Conservation (phyloP, 2,113 vertebrate species). For the Chaenogobius annularis region DNA sequence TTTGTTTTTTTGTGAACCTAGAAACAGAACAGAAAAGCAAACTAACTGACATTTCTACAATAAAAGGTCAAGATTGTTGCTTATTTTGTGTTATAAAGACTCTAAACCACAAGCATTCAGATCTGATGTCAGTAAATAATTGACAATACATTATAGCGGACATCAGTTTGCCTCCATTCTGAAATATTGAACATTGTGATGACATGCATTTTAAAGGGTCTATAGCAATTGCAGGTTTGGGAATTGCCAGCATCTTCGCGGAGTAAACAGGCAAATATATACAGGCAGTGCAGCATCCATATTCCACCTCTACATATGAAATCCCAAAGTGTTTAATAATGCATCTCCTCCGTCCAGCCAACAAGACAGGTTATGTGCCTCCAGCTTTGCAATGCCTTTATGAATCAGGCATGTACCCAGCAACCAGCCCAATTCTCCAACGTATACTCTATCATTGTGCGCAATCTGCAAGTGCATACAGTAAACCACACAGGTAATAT, state of each 20-base stretch:
- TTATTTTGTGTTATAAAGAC: too few relatives aligned
- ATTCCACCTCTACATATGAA: conserved; percentile 67
- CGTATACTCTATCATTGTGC: conserved; percentile 62
- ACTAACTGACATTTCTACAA: too few relatives aligned
- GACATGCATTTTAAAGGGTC: too few relatives aligned
- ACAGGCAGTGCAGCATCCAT: conserved; percentile 53
- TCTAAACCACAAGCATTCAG: too few relatives aligned
- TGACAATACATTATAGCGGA: too few relatives aligned
- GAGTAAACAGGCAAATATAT: conserved; percentile 29
- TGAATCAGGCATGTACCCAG: conserved; percentile 43
- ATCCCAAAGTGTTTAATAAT: conserved; percentile 72
- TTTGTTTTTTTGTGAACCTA: too few relatives aligned
- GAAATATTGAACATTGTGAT: too few relatives aligned
- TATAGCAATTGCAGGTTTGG: neutral
- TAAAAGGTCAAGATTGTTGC: too few relatives aligned
- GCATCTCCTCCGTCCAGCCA: conserved; percentile 59
- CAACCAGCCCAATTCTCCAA: conserved; percentile 58
- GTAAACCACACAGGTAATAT: conserved; percentile 69
- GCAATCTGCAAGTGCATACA: conserved; percentile 57
- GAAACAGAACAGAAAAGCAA: too few relatives aligned
- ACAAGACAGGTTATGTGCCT: conserved; percentile 63
- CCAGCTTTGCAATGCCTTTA: conserved; percentile 51
- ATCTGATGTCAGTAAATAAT: too few relatives aligned
- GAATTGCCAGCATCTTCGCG: conserved; percentile 14
- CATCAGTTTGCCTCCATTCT: too few relatives aligned